A percentile compares a stretch with the other conserved stretches of the same genome.
These are phyloP conservation scores for Melanotaenia parkinsoni DNA, from an alignment of 2,797 vertebrate genomes.

Conservation along the genomic window DNA sequence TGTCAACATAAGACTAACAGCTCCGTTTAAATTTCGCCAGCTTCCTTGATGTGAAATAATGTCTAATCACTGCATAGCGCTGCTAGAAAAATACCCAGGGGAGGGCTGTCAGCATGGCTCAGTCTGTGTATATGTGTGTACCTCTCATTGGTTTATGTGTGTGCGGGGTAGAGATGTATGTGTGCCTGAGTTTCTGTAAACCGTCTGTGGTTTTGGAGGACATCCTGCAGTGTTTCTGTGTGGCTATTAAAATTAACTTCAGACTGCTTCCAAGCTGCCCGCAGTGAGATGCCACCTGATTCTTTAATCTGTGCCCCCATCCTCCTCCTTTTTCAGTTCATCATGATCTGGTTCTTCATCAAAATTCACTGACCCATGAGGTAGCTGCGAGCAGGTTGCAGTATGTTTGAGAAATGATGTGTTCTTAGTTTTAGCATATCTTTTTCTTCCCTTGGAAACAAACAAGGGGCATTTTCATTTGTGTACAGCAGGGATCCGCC, in stretches of 20 bases:
- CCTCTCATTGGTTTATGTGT: conserved; percentile 16
- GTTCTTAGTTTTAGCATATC: background rate
- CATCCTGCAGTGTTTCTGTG: conserved; percentile 59
- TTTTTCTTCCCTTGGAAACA: background rate
- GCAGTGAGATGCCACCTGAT: conserved; percentile 46
- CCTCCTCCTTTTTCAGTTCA: conserved; percentile 23
- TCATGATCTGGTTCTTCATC: conserved; percentile 50
- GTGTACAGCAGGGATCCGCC: background rate
- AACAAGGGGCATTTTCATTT: background rate
- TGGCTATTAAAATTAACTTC: conserved; percentile 70
- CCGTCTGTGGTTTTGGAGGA: conserved; percentile 57
- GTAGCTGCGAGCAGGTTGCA: conserved; percentile 20
- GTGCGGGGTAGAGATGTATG: conserved; percentile 13
- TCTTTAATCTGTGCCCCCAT: conserved; percentile 45
- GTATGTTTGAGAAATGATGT: conserved; percentile 9
- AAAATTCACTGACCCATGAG: conserved; percentile 52
- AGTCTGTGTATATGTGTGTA: conserved; percentile 11
- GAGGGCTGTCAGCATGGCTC: conserved; percentile 36
- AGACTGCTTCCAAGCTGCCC: conserved; percentile 48
- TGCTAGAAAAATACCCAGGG: conserved; percentile 41
- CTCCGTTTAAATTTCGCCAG: conserved; percentile 50
- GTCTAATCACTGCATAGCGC: conserved; percentile 44
- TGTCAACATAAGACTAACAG: conserved; percentile 40
- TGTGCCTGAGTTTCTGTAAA: conserved; percentile 44
- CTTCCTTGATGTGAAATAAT: conserved; percentile 63